Evolutionary conservation across 2,797 vertebrate genomes (phyloP), one percentile per base, ranked within the genome.

Genomic region (Ispidina picta): DNA sequence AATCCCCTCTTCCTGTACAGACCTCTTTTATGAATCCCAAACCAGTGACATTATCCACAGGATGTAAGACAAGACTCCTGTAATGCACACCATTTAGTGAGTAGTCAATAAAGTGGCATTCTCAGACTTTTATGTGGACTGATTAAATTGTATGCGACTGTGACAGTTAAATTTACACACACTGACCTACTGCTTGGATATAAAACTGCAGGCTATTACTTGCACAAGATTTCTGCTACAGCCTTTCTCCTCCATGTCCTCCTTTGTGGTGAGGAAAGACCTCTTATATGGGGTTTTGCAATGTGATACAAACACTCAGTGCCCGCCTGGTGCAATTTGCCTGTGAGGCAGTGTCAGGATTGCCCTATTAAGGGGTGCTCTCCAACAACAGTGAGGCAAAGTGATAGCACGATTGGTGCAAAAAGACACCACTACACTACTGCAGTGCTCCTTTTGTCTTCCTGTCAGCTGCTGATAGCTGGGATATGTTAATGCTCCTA

Each of bases 1-100:
- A 96, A 97, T 95, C 94, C 86, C 69, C 74, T 96, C 93, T 97
- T 97, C 96, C 97, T 83, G 77, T 71, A 62, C 70, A 90, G 93
- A 89, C 75, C 93, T 95, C 63, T 51, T 97, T 96, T 94, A 95
- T 74, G 95, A 89, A 95, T 92, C 92, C 83, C 76, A 95, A 93
- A 89, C 51, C 89, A 95, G 95, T 68, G 92, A 86, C 89, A 84
- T 95, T 95, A 95, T 94, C 85, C 93, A 85, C 92, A 87, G 92
- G 69, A 89, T 79, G 72, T 93, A 79, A 97, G 96, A 76, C 75
- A 91, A 89, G 95, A 92, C 78, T 75, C 63, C 78, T 58, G 43
- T 43, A 48, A 78, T 5, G 43, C 41, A 56, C 70, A 64, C 60
- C 64, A 76, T 92, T 90, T 89, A 66, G 84, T 78, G 49, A 89